These are phyloP conservation scores for Diorhabda carinulata DNA, from an alignment of 1,140 invertebrate species.

Conservation along the genomic window DNA sequence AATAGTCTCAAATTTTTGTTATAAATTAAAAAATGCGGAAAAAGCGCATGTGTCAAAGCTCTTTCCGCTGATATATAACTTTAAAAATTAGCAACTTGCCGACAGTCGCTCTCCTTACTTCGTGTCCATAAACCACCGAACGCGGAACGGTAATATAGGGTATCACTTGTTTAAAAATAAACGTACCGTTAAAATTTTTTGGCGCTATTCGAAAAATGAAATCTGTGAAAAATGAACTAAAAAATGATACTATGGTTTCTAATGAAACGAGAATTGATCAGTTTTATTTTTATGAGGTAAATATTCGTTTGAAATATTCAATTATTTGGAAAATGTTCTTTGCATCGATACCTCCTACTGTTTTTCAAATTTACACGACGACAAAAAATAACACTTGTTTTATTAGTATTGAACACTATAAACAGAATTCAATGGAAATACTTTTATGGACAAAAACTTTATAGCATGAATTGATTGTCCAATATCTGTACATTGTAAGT, in stretches of 20 bases:
- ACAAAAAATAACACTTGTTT: no score
- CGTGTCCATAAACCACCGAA: neutral
- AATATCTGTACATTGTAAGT: no score
- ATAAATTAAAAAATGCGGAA: neutral
- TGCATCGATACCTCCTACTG: no score
- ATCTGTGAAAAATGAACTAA: neutral
- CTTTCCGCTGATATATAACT: slow-evolving; percentile 2
- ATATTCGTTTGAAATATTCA: neutral
- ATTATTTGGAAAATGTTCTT: no score
- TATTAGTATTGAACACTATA: no score
- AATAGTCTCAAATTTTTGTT: no score
- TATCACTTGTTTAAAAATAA: neutral
- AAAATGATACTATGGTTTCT: neutral
- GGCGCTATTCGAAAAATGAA: neutral
- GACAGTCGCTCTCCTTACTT: neutral
- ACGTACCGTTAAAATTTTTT: neutral
- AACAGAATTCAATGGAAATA: no score
- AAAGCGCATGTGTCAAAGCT: neutral
- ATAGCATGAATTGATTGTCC: no score
- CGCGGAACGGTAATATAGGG: neutral
- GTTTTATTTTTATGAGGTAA: slow-evolving; percentile 3
- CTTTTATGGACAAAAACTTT: no score
- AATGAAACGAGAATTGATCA: neutral
- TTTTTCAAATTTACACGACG: no score
- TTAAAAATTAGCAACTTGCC: neutral